Percentiles rank a stretch among this genome's conserved stretches.
phyloP scores from a whole-genome alignment of 1,140 invertebrate genomes.

The Caerostris extrusa region DNA sequence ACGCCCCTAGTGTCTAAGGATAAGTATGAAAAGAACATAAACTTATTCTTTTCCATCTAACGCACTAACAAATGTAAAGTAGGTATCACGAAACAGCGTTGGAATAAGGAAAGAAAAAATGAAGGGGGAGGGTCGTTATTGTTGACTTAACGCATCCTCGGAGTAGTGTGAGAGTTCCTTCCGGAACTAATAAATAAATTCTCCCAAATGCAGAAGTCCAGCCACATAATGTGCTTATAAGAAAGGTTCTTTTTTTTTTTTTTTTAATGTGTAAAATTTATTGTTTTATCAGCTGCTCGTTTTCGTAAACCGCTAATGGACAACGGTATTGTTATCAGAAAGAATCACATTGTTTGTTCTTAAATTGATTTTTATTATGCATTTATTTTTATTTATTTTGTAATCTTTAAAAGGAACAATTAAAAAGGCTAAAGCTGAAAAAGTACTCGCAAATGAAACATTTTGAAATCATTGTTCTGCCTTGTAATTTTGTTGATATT shows the following conservation, averaged over 20 bases:
- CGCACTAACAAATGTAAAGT: constrained; percentile 35
- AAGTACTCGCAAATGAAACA: no score
- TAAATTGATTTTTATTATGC: no score
- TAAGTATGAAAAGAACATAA: constrained; percentile 23
- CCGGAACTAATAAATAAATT: constrained; percentile 47
- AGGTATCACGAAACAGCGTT: constrained; percentile 2
- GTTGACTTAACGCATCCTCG: constrained; percentile 40
- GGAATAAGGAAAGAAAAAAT: constrained; percentile 4
- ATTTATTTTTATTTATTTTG: no score
- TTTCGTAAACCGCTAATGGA: neutral
- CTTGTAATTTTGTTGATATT: no score
- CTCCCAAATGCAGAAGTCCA: neutral
- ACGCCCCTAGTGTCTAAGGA: constrained; percentile 6
- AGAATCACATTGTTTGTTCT: neutral
- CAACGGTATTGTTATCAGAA: neutral
- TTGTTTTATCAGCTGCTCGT: neutral
- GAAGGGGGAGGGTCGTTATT: constrained; percentile 13
- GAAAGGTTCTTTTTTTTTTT: neutral
- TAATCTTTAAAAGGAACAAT: no score
- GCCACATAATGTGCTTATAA: neutral
- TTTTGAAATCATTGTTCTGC: no score
- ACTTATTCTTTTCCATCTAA: neutral
- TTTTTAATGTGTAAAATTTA: neutral
- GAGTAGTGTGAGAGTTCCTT: neutral
- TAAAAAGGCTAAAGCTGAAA: no score